phyloP scores from a whole-genome alignment of 2,888 invertebrate species.

The Drosophila ustulata region DNA sequence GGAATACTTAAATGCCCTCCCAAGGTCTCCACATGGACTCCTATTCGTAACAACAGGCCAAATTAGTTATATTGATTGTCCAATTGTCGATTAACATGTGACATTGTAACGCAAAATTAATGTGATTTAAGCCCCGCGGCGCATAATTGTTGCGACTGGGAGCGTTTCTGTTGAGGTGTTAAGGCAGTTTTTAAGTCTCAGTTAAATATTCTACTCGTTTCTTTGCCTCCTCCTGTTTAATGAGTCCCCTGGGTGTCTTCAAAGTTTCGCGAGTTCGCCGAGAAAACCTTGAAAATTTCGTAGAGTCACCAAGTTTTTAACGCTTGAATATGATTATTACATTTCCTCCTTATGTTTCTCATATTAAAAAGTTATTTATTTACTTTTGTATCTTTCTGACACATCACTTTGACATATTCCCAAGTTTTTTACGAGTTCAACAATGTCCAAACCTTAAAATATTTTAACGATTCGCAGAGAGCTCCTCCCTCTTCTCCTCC shows the following conservation, averaged over 20 bases:
- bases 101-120: constrained; percentile 15
- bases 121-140: constrained; percentile 15
- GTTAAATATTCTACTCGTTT: constrained; percentile 43
- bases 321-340: constrained; percentile 49
- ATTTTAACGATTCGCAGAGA: constrained; percentile 2
- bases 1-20: constrained; percentile 35
- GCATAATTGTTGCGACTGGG: constrained; percentile 19
- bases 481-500: neutral
- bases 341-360: constrained; percentile 16
- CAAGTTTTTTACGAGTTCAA: constrained; percentile 33
- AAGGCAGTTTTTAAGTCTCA: constrained; percentile 23
- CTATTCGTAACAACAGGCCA: constrained; percentile 31
- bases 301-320: constrained; percentile 24
- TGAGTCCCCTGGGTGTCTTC: constrained; percentile 43
- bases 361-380: constrained; percentile 54
- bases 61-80: constrained; percentile 56
- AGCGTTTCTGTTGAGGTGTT: neutral
- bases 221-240: constrained; percentile 17
- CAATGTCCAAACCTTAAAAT: constrained; percentile 29
- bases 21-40: constrained; percentile 9
- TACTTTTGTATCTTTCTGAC: constrained; percentile 30
- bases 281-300: constrained; percentile 18
- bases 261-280: constrained; percentile 27
- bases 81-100: constrained; percentile 52
- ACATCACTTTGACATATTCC: constrained; percentile 26